Base-by-base conservation (phyloP, 2,113 vertebrate species). In the Psammodynastes pulverulentus region DNA sequence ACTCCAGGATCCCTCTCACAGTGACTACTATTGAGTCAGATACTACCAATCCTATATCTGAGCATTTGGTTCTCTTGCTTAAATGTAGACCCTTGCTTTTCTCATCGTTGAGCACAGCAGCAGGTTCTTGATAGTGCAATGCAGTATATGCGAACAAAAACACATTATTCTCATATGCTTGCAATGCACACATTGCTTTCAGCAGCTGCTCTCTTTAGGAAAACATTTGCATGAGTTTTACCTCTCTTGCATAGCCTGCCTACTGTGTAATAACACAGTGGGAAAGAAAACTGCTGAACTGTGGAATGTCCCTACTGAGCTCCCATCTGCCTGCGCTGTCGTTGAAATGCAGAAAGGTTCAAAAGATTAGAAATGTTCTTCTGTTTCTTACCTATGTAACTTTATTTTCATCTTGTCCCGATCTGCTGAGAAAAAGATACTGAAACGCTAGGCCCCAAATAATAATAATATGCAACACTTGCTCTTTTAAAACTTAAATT, bases 261-360 rank as follows among this genome's bases (percentile, higher is more conserved):
- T 84, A 46, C 93, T 93, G 87, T 5, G 91, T 29, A 46, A 58
- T 43, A 26, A 24, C 91, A 88, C 84, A 54, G 49, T 90, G 62
- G 94, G 89, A 24, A 88, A 88, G 92, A 43, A 52, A 13, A 92
- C 94, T 53, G 1, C 9, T 84, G 84, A 49, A 53, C 90, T 13
- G 79, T 49, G 72, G 79, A 43, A 92, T 91, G 92, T 10, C 53
- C 58, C 92, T 91, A 45, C 1, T 2, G 95, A 95, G 88, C 93
- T 87, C 54, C 49, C 92, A 89, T 94, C 95, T 94, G 56, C 94
- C 95, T 94, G n/a, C 94, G 84, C 92, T 94, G 92, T 92, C 94
- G 91, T 95, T 92, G 92, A 95, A 96, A 96, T 62, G 4, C 95
- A 97, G 94, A 94, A 97, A 93, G 95, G 96, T 97, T 92, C 96